Conservation (phyloP, 2,113 vertebrate genomes). For the Lasiurus borealis region DNA sequence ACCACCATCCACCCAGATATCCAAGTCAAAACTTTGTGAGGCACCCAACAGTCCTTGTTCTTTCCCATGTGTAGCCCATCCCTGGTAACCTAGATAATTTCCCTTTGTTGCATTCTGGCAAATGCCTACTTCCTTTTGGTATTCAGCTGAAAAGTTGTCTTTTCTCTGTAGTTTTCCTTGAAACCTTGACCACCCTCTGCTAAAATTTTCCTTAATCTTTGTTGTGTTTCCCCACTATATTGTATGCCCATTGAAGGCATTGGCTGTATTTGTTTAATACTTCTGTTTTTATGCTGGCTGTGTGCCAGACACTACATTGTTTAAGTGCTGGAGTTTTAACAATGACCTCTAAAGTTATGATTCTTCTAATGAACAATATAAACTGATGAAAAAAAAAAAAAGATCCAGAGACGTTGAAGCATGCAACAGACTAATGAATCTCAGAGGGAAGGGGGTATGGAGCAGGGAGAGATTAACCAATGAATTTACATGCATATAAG, state of each 20-base stretch:
- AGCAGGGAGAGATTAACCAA: too few species aligned
- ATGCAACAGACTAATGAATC: too few species aligned
- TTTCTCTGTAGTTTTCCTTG: not conserved
- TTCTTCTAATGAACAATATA: too few species aligned
- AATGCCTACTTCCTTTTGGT: not conserved
- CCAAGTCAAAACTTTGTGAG: slow-evolving; percentile 1
- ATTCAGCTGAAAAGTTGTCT: not conserved
- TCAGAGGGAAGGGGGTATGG: too few species aligned
- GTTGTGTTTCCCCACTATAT: not conserved
- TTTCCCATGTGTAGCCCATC: not conserved
- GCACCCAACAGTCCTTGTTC: not conserved
- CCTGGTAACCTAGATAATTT: slow-evolving; percentile 33
- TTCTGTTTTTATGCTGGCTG: not conserved
- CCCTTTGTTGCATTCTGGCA: not conserved
- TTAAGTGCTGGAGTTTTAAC: not conserved
- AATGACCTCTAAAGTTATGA: not conserved
- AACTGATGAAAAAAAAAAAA: too few species aligned
- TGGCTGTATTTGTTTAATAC: slow-evolving; percentile 2
- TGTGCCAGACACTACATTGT: not conserved
- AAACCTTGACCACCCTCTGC: not conserved
- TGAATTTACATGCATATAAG: too few species aligned
- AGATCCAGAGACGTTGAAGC: too few species aligned
- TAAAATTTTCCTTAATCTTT: slow-evolving; percentile 43
- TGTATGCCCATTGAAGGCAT: not conserved
- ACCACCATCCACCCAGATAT: not conserved